Evolutionary conservation across 2,888 invertebrate genomes (phyloP), one percentile per base, ranked within the genome.

Genomic region (Nomada fucata): DNA sequence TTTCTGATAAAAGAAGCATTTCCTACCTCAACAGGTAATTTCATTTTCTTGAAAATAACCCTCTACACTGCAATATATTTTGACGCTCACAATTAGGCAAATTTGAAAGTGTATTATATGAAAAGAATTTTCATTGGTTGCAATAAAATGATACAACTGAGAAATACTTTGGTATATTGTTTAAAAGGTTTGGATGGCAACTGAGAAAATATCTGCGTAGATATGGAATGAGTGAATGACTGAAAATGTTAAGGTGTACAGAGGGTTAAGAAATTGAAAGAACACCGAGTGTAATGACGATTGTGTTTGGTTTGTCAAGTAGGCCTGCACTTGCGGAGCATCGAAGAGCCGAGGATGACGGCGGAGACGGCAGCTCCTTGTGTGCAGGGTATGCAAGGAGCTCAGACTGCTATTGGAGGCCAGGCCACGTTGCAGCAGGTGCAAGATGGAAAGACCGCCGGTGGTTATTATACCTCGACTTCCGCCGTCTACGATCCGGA

Each of bases 291-390:
- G 13, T 69, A 75, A 74, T 52, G 29, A 78, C 20, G 50, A 59
- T 47, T 50, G 29, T 70, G 47, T 15, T 77, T 78, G 26, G 36
- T 76, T 47, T 78, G 72, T 73, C 74, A 82, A 83, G 10, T 95
- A 97, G 97, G 97, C 95, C 95, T 97, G 95, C 97, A 97, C 94
- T 95, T 97, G 95, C 97, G 97, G 95, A 97, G 97, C 95, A 96
- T 96, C 95, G 97, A 96, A 94, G 97, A 97, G 95, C 96, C 96
- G 94, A 96, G 96, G 93, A 95, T 96, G 95, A 95, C 95, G 92
- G 95, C 94, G 94, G 94, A 94, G 94, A 94, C 95, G 95, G 95
- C 95, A 95, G 95, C 95, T 94, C 92, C 95, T 94, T 95, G 95
- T 94, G 95, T 95, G 94, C 95, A 95, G 95, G 94, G 95, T 95